Percentiles rank a stretch among this genome's conserved stretches.
Conservation (phyloP, 2,888 invertebrate genomes). For the Bhutanitis thaidina region DNA sequence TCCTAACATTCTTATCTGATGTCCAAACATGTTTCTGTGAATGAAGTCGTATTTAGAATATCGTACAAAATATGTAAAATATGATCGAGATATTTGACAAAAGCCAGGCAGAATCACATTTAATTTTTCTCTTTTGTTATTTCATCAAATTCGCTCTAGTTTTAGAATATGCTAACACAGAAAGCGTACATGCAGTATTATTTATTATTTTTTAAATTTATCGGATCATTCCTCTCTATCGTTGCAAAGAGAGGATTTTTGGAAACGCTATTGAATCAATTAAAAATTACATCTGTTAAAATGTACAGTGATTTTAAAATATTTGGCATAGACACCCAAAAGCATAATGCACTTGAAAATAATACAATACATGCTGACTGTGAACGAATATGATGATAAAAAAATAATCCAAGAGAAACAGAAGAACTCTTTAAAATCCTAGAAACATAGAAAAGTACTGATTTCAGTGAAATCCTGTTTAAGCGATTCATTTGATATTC, state of each 20-base stretch:
- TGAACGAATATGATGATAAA: slow-evolving; percentile 54
- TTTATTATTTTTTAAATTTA: slow-evolving; percentile 33
- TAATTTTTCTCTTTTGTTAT: slow-evolving; percentile 33
- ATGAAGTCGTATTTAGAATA: background rate
- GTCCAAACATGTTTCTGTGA: slow-evolving; percentile 81
- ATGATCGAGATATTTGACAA: slow-evolving; percentile 35
- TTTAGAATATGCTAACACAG: slow-evolving; percentile 59
- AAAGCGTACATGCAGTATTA: slow-evolving; percentile 72
- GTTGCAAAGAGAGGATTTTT: slow-evolving; percentile 14
- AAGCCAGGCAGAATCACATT: slow-evolving; percentile 60
- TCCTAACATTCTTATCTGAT: slow-evolving; percentile 83
- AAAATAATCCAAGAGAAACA: slow-evolving; percentile 43
- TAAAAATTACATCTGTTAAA: slow-evolving; percentile 11
- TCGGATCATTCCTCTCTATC: slow-evolving; percentile 9
- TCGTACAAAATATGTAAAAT: slow-evolving; percentile 7
- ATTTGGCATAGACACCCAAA: slow-evolving; percentile 70
- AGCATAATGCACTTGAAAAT: slow-evolving; percentile 73
- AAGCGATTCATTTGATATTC: slow-evolving; percentile 20
- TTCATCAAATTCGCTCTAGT: slow-evolving; percentile 54
- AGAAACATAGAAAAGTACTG: slow-evolving; percentile 63
- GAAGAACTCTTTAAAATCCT: slow-evolving; percentile 39
- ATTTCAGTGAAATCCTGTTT: slow-evolving; percentile 5
- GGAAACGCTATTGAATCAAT: slow-evolving; percentile 15
- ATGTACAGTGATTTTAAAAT: slow-evolving; percentile 18
- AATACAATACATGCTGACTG: slow-evolving; percentile 69